Base-by-base conservation (phyloP, 1,140 invertebrate genomes). In the Bacillus rossius region DNA sequence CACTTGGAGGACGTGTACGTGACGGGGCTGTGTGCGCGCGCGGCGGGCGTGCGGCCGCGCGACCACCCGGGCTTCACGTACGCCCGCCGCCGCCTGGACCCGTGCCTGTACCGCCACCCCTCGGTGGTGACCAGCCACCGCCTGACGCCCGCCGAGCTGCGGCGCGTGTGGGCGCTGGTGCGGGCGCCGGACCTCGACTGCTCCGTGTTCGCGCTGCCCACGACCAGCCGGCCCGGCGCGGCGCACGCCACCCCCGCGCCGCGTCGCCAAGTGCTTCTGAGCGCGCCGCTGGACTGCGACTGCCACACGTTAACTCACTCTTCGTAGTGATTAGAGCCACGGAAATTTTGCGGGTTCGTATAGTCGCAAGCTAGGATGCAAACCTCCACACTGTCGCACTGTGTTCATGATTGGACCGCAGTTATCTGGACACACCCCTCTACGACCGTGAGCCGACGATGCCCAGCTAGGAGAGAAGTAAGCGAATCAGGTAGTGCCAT, bases 1-100 rank as follows among this genome's bases (percentile, higher is more conserved):
- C 87, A 92, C 67, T 70, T 92, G 19, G 92, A 95, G 69, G 92
- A 94, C 69, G 86, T 94, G 47, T 95, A 86, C 69, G 81, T 94
- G 14, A 94, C 91, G 5, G 92, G 74, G 26, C 67, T 84, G 37
- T 79, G 80, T 60, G 78, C 80, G 1, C 73, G 70, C 47, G 66
- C 66, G 41, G 77, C 77, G 7, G 74, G 75, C 50, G 65, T 84
- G 7, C 72, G 67, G 37, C 82, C 81, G 2, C 64, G 72, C 2
- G 79, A 82, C 70, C 76, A 84, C 69, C 69, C 75, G n/a, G 81
- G 79, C 10, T 85, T 85, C 60, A 81, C 79, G 57, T 85, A 83
- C 64, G 60, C 74, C 17, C 75, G 74, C 50, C 72, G 17, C 8
- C 54, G 53, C 3, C 14, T 63, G 5, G 67, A 67, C 38, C 53